These are phyloP conservation scores for Poeciliopsis paucimaculata DNA, from an alignment of 2,797 vertebrate species.

Conservation along the genomic window DNA sequence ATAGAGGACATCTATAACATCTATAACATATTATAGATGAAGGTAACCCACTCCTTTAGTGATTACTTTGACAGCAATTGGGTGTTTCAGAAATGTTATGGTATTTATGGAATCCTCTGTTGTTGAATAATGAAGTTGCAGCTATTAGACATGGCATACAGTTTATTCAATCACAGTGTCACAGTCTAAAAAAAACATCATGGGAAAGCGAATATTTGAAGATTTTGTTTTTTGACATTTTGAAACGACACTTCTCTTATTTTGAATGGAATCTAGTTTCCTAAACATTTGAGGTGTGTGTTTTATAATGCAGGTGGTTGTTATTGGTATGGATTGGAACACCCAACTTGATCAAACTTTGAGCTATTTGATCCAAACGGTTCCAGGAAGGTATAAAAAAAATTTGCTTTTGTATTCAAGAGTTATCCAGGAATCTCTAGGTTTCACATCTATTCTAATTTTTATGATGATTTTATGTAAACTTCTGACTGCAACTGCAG, in stretches of 20 bases:
- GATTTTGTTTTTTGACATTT: neutral
- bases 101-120: slow-evolving; percentile 15
- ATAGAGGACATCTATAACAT: neutral
- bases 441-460: neutral
- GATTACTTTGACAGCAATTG: neutral
- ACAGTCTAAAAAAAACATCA: neutral
- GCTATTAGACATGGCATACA: slow-evolving; percentile 43
- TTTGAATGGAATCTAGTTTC: neutral
- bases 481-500: neutral
- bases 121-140: slow-evolving; percentile 24
- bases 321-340: neutral
- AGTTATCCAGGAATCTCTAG: neutral
- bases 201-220: neutral
- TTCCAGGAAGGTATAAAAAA: neutral
- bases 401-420: too few species aligned
- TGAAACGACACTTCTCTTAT: too few species aligned
- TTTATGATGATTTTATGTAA: neutral
- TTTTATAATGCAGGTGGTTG: neutral
- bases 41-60: neutral
- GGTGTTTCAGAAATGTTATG: neutral
- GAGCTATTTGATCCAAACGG: neutral
- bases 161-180: slow-evolving; percentile 1
- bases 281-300: neutral
- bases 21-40: neutral
- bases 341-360: neutral